Base-by-base conservation (phyloP, 2,113 vertebrate genomes). In the Chloroceryle aenea region DNA sequence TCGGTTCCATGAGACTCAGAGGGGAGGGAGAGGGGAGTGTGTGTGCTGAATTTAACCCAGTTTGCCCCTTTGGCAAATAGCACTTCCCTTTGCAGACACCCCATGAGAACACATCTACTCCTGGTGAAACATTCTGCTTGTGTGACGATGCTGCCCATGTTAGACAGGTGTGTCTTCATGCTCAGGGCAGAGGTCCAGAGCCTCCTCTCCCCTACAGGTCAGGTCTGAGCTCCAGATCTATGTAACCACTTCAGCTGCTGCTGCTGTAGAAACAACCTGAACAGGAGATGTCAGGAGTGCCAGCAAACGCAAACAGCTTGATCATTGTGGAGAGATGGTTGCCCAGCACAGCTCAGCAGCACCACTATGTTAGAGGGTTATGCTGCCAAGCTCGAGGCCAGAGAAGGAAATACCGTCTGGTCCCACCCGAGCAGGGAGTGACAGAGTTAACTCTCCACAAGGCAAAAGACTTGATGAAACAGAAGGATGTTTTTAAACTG, bases 401-500 rank as follows among this genome's bases (percentile, higher is more conserved):
- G 52, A 11, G 9, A 69, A 42, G 32, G 64, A 93, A 91, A 91
- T 7, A 43, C n/a, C 66, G 30, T 47, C 25, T 42, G 80, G 83
- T 90, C 63, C 79, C 80, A 82, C 62, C 17, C 5, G 4, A 69
- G 45, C 10, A 79, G 83, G 64, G 83, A 90, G 74, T 13, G 30
- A 67, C 25, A 77, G 36, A 3, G 58, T 82, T 87, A 92, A 79
- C 14, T 34, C 68, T 40, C 87, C 50, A 53, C 67, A 79, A 77
- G 85, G 82, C 78, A 67, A 4, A 88, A 93, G 53, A 22, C 91
- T 82, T 12, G 8, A 58, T 55, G 75, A 59, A 93, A 91, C 40
- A 67, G 81, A 91, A 89, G 69, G 67, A 94, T 53, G 87, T 74
- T 91, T 89, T 85, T 42, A 85, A 87, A 95, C 66, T 59, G 75